Evolutionary conservation across 1,140 invertebrate genomes (phyloP), one percentile per base, ranked within the genome.

Genomic region (Papilio polyxenes): DNA sequence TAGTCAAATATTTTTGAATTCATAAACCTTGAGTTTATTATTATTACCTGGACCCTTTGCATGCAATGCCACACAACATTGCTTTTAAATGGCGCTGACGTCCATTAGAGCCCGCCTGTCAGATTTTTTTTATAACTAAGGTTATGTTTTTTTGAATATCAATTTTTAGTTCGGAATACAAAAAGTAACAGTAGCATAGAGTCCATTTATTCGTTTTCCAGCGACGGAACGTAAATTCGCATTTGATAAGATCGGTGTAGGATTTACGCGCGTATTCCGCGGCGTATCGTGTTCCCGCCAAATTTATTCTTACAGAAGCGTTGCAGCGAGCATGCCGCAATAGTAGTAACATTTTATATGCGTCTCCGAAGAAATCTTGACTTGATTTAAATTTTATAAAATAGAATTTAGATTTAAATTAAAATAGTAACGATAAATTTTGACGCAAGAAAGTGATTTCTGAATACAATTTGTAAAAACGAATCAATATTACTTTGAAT

Each of bases 241-340:
- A 76, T 76, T 51, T 37, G 75, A 76, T 76, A 76, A 53, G 48
- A 76, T 76, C 75, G 20, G 44, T 48, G 75, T 7, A 49, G n/a
- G 49, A 76, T 76, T 76, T 76, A 76, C 75, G 75, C 48, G 20
- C n/a, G 75, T 75, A 13, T 76, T 76, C 49, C n/a, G 75, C 75
- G 48, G 44, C n/a, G 49, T 76, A 53, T 53, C 75, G 75, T 76
- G 49, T 76, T 76, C 75, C 44, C 10, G 20, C 49, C 48, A 23
- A 76, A 76, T 53, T 51, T 76, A 76, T 76, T 76, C 20, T 44
- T 49, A 20, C 48, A 31, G 44, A 23, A 53, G 65, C 65, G 37
- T 77, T 31, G 75, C 75, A 51, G 23, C 75, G 48, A 40, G 23
- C 62, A 65, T 31, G 31, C n/a, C 65, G 65, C 31, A 72, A 37